Conservation (phyloP, 2,797 vertebrate species). For the Cephalopachus bancanus region DNA sequence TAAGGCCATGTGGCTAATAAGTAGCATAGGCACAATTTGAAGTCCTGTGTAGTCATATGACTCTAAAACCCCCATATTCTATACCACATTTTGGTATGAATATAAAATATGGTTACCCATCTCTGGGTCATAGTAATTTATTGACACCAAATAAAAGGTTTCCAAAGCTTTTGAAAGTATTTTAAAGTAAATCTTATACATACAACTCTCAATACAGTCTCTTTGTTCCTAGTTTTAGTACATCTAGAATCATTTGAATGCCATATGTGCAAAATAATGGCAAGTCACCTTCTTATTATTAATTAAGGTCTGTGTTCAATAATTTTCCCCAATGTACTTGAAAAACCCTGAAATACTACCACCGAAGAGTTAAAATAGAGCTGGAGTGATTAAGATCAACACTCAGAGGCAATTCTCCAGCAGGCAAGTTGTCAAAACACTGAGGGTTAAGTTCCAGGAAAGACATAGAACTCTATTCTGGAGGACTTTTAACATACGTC, state of each 20-base stretch:
- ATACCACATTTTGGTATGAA: background rate
- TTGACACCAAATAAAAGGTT: background rate
- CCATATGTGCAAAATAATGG: background rate
- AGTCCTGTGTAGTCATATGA: background rate
- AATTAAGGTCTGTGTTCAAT: constrained; percentile 16
- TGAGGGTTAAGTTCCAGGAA: background rate
- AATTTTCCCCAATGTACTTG: background rate
- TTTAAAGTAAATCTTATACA: constrained; percentile 24
- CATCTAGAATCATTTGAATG: background rate
- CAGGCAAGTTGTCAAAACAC: constrained; percentile 2
- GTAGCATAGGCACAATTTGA: background rate
- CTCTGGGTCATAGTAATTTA: background rate
- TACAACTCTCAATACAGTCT: background rate
- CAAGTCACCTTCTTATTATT: background rate
- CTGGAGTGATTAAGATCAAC: background rate
- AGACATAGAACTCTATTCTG: background rate
- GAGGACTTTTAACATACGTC: constrained; percentile 12
- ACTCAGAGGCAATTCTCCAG: background rate
- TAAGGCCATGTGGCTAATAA: background rate
- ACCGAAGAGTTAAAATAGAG: background rate
- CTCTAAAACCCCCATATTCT: background rate
- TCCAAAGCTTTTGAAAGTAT: background rate
- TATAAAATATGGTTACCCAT: background rate
- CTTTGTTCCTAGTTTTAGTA: background rate
- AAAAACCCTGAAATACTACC: background rate